Conservation (phyloP, 2,888 invertebrate genomes). For the Hedya salicella region DNA sequence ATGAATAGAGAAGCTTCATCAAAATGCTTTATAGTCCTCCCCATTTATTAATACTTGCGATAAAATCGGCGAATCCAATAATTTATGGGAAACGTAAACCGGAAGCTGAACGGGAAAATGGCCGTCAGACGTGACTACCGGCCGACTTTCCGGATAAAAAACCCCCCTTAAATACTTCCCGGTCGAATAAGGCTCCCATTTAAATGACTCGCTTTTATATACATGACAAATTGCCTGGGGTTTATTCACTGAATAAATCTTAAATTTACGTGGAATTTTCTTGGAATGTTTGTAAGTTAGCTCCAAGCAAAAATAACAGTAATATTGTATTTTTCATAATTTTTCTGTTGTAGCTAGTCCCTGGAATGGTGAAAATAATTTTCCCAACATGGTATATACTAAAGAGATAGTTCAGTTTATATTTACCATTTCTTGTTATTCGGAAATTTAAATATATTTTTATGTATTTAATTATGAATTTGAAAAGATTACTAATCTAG, state of each 20-base stretch:
- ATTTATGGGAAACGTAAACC: conserved; percentile 35
- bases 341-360: no score
- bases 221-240: conserved; percentile 17
- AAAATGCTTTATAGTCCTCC: neutral
- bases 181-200: conserved; percentile 30
- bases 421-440: no score
- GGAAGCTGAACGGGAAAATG: conserved; percentile 31
- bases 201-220: conserved; percentile 21
- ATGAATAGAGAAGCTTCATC: neutral
- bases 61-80: conserved; percentile 33
- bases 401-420: no score
- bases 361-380: no score
- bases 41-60: conserved; percentile 23
- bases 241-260: neutral
- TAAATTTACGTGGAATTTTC: neutral
- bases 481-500: no score
- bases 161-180: conserved; percentile 26
- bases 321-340: no score
- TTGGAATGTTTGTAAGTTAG: no score
- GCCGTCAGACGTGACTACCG: conserved; percentile 39
- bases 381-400: no score
- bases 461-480: no score
- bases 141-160: conserved; percentile 38
- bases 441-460: no score
- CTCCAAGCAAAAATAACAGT: no score